Evolutionary conservation across 1,140 invertebrate species (phyloP).

Genomic region (Drosophila lini): DNA sequence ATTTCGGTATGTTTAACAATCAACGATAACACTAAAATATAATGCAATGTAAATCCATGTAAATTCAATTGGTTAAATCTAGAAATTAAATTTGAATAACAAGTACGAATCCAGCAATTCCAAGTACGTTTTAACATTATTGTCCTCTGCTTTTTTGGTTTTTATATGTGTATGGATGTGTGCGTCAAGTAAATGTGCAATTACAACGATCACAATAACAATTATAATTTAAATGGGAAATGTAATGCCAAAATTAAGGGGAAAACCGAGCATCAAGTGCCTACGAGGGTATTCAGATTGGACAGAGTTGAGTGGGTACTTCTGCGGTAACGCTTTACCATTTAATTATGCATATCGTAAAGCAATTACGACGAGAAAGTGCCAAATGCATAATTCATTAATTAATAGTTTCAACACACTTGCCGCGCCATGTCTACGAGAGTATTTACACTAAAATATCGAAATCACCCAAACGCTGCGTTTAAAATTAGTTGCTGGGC

Average conservation of each 20-base stretch:
- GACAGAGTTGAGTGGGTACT: slow-evolving; percentile 20
- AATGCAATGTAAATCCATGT: slow-evolving; percentile 40
- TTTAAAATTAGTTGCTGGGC: slow-evolving; percentile 66
- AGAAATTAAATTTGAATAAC: slow-evolving; percentile 53
- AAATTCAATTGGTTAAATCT: slow-evolving; percentile 55
- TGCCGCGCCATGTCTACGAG: slow-evolving; percentile 24
- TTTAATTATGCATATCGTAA: slow-evolving; percentile 42
- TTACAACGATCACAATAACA: slow-evolving; percentile 36
- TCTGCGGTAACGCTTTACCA: slow-evolving; percentile 13
- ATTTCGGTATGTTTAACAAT: slow-evolving; percentile 35
- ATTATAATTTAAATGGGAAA: slow-evolving; percentile 30
- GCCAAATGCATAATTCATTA: slow-evolving; percentile 47
- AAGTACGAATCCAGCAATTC: slow-evolving; percentile 57
- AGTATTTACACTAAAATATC: slow-evolving; percentile 69
- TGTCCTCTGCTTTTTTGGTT: slow-evolving; percentile 65
- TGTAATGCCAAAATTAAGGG: slow-evolving; percentile 14
- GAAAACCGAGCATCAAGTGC: slow-evolving; percentile 38
- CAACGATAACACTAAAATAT: slow-evolving; percentile 53
- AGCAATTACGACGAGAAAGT: slow-evolving; percentile 37
- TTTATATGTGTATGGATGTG: slow-evolving; percentile 12
- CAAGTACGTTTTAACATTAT: slow-evolving; percentile 69
- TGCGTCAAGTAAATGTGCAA: slow-evolving; percentile 56
- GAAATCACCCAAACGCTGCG: slow-evolving; percentile 78
- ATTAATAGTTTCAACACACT: slow-evolving; percentile 32
- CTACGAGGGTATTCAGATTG: slow-evolving; percentile 9